Evolutionary conservation across 1,140 invertebrate genomes (phyloP), one percentile per base, ranked within the genome.

Genomic region (Drosophila ficusphila): DNA sequence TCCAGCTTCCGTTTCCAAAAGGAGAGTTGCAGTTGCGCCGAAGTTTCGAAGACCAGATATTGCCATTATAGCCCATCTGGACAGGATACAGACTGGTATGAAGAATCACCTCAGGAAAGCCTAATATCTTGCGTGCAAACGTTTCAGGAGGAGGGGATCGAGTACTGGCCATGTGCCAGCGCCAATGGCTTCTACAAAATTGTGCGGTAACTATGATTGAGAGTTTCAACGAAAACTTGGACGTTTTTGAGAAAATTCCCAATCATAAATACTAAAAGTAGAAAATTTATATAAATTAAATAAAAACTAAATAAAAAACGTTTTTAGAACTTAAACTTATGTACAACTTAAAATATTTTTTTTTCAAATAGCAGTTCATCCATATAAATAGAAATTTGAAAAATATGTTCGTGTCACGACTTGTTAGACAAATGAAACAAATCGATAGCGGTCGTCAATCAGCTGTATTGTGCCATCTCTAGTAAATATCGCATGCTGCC

Each of bases 191-290:
- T 60, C 39, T 64, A 46, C 6, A 46, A 64, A 62, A 64, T 64
- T 64, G 21, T 44, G n/a, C 38, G 31, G 58, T 61, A 64, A 18
- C 6, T 60, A 61, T 64, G 54, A 64, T 46, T 64, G 39, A 34
- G 60, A 46, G 18, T 46, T 61, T 46, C 31, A 27, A n/a, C 25
- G 19, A 61, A 64, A 46, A 16, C 5, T 3, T 2, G 5, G 12
- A 6, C 0, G 41, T 18, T 46, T 62, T 60, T 36, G 60, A 19
- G 8, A 4, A 44, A 44, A 23, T 44, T 64, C 38, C 18, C 29
- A 64, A 64, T 64, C 60, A 61, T 61, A 64, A n/a, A n/a, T 61
- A 21, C 31, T 31, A 1, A 27, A 62, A 64, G 39, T 64, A 1
- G 3, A 4, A 60, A 64, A 36, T 19, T 16, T 6, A 18, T 8